phyloP scores from a whole-genome alignment of 1,140 invertebrate species.

The Melitaea cinxia region DNA sequence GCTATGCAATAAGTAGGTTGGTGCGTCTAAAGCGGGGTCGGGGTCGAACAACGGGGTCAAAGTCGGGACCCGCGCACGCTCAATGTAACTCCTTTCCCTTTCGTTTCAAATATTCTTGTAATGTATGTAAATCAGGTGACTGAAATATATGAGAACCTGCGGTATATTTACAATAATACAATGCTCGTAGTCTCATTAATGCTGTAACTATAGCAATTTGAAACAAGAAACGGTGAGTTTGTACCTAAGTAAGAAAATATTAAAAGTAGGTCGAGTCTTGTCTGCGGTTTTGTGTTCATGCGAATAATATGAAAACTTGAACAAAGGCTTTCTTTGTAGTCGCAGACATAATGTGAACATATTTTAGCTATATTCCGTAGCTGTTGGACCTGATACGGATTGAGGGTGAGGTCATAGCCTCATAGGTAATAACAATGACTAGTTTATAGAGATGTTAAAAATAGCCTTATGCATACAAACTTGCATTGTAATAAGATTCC shows the following conservation, averaged over 20 bases:
- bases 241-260: not conserved
- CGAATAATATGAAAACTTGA: not conserved
- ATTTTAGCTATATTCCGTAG: not conserved
- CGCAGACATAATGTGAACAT: not conserved
- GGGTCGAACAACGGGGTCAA: constrained; percentile 72
- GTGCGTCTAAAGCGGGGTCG: constrained; percentile 43
- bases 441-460: not conserved
- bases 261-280: not conserved
- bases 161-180: too few relatives aligned
- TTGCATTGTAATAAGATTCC: too few relatives aligned
- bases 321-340: constrained; percentile 8
- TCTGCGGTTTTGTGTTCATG: not conserved
- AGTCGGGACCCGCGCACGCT: constrained; percentile 54
- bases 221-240: not conserved
- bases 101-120: constrained; percentile 41
- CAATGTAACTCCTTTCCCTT: constrained; percentile 51
- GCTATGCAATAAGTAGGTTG: constrained; percentile 40
- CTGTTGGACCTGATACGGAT: not conserved
- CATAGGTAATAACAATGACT: not conserved
- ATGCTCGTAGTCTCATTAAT: too few relatives aligned
- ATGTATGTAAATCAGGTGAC: too few relatives aligned
- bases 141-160: too few relatives aligned
- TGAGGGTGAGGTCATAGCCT: not conserved
- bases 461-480: too few relatives aligned
- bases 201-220: not conserved